Percentiles rank a stretch among this genome's conserved stretches.
Evolutionary conservation across 2,113 vertebrate species (phyloP).

Genomic region (Lepus timidus): DNA sequence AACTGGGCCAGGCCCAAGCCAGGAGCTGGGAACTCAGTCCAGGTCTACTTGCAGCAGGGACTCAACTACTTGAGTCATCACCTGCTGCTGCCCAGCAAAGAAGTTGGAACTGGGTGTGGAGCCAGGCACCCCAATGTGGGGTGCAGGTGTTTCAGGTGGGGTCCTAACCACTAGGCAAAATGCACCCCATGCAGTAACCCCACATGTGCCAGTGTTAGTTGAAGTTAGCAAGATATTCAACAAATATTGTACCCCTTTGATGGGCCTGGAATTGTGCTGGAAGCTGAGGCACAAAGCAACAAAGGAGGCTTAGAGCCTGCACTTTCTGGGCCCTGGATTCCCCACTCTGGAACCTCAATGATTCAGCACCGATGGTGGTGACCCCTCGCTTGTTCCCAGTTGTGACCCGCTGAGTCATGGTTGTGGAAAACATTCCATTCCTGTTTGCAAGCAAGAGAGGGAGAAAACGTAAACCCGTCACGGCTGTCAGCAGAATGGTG

Average conservation of each 20-base stretch:
- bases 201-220: not conserved
- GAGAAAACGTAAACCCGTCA: not conserved
- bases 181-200: too few relatives aligned
- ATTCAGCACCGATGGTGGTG: not conserved
- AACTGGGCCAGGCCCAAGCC: too few relatives aligned
- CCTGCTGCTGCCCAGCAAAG: too few relatives aligned
- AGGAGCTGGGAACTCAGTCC: too few relatives aligned
- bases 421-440: not conserved
- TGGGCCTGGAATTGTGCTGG: not conserved
- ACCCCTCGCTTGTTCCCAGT: not conserved
- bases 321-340: not conserved
- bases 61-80: too few relatives aligned
- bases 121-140: too few relatives aligned
- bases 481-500: not conserved
- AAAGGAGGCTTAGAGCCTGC: not conserved
- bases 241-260: not conserved
- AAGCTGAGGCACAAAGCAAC: not conserved
- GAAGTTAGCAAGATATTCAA: not conserved
- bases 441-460: conserved; percentile 16
- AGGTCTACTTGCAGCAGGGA: too few relatives aligned
- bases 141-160: too few relatives aligned
- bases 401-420: not conserved
- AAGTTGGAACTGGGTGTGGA: too few relatives aligned
- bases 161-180: too few relatives aligned
- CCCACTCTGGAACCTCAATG: not conserved